Evolutionary conservation across 2,888 invertebrate genomes (phyloP).

Genomic region (Hemicrepidius hirtus): DNA sequence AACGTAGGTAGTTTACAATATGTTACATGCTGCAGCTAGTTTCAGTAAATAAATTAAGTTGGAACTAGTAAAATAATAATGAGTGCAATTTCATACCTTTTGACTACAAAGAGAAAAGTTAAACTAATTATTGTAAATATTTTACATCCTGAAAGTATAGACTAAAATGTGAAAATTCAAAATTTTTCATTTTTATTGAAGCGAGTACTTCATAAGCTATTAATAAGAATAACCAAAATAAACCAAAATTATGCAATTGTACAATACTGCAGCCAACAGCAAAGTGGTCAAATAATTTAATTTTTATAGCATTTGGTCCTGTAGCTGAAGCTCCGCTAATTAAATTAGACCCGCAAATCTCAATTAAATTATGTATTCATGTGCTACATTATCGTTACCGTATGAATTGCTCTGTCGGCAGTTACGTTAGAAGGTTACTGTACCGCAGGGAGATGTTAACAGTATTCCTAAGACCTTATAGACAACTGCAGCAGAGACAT

Average conservation of each 20-base stretch:
- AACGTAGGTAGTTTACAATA: too few species aligned
- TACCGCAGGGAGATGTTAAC: slow-evolving; percentile 26
- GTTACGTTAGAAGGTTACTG: slow-evolving; percentile 31
- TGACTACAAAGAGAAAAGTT: too few species aligned
- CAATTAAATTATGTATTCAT: slow-evolving; percentile 38
- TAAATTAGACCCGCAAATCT: slow-evolving; percentile 34
- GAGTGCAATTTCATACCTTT: too few species aligned
- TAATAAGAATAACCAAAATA: too few species aligned
- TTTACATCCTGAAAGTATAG: neutral
- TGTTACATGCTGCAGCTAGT: too few species aligned
- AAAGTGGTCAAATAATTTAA: slow-evolving; percentile 21
- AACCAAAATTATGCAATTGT: too few species aligned
- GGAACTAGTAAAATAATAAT: too few species aligned
- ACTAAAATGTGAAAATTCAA: too few species aligned
- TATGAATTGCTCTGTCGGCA: slow-evolving; percentile 28
- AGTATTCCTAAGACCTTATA: slow-evolving; percentile 9
- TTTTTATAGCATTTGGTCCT: slow-evolving; percentile 24
- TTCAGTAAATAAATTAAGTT: too few species aligned
- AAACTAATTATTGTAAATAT: neutral
- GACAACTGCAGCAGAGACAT: neutral
- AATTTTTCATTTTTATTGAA: too few species aligned
- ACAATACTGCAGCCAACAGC: too few species aligned
- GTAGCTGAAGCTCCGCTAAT: slow-evolving; percentile 24
- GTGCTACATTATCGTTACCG: slow-evolving; percentile 25
- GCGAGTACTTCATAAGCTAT: too few species aligned